Evolutionary conservation across 2,888 invertebrate species (phyloP).

Genomic region (Bombylius major): DNA sequence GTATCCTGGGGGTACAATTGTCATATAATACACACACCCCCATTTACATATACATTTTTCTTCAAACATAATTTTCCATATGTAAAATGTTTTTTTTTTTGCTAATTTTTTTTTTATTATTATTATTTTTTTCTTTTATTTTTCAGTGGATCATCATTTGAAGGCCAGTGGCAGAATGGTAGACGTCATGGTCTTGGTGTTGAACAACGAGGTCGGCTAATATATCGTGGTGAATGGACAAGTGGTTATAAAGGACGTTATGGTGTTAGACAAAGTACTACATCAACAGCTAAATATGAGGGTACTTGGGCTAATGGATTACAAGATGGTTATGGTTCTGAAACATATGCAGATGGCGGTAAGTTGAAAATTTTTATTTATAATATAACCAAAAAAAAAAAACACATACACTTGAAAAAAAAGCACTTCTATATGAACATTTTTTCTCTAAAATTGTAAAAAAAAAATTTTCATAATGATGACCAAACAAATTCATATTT

Average conservation of each 20-base stretch:
- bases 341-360: conserved; percentile 99
- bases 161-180: conserved; percentile 99
- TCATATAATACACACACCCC: too few species aligned
- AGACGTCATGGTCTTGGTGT: conserved; percentile 96
- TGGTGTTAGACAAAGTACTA: conserved; percentile 90
- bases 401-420: too few species aligned
- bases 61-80: too few species aligned
- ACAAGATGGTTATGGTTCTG: conserved; percentile 98
- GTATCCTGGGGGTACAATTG: too few species aligned
- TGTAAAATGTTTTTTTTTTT: neutral
- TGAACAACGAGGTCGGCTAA: conserved; percentile 92
- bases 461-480: too few species aligned
- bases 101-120: neutral
- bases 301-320: conserved; percentile 98
- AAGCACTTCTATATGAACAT: too few species aligned
- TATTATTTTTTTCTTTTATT: neutral
- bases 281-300: conserved; percentile 92
- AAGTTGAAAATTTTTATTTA: conserved; percentile 35
- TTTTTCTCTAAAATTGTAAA: too few species aligned
- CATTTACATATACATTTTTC: too few species aligned
- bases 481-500: too few species aligned
- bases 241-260: conserved; percentile 98
- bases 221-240: conserved; percentile 97
- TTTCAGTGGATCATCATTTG: conserved; percentile 80
- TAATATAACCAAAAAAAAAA: too few species aligned